A percentile compares a stretch with the other conserved stretches of the same genome.
These are phyloP conservation scores for Euphonia xanthogaster DNA, from an alignment of 2,797 vertebrate species.

Conservation along the genomic window DNA sequence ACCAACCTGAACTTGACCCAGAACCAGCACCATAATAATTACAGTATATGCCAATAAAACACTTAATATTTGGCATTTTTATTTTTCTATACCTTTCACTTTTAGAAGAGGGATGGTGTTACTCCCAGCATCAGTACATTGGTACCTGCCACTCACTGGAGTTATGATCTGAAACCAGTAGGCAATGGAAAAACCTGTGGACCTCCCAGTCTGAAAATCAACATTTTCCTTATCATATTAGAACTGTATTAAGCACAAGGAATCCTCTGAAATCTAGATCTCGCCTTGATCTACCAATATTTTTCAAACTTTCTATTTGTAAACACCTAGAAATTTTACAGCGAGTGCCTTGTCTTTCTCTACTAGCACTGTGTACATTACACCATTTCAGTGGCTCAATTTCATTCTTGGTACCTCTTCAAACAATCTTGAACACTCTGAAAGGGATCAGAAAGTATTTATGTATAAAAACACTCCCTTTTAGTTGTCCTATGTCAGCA, in stretches of 20 bases:
- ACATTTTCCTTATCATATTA: neutral
- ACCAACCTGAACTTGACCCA: neutral
- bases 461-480: neutral
- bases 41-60: neutral
- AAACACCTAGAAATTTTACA: neutral
- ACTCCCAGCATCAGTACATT: neutral
- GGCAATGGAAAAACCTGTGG: neutral
- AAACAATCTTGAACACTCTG: neutral
- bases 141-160: neutral
- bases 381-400: neutral
- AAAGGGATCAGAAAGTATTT: neutral
- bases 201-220: neutral
- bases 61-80: neutral
- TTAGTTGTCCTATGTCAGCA: neutral
- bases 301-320: neutral
- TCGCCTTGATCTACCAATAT: neutral
- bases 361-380: accelerated
- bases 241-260: neutral
- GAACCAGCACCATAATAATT: neutral
- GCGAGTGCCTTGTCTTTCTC: neutral
- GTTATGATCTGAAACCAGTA: accelerated
- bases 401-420: neutral
- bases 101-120: neutral
- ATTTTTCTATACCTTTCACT: neutral
- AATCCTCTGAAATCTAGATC: neutral